These are phyloP conservation scores for Galago senegalensis DNA, from an alignment of 2,797 vertebrate species.

Conservation along the genomic window DNA sequence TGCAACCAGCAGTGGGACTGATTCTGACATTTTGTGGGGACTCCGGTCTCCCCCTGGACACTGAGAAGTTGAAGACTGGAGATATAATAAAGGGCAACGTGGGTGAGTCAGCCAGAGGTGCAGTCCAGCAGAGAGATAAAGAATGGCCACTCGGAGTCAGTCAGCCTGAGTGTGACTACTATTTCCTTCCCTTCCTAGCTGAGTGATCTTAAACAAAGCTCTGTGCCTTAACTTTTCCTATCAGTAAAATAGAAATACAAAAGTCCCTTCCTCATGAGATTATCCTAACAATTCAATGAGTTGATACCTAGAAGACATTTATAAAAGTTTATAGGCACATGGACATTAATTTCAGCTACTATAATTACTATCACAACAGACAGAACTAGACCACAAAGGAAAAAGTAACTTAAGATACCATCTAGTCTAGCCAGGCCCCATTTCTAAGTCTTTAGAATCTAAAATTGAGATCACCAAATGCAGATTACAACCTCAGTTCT, in stretches of 20 bases:
- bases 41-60: not conserved
- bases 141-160: not conserved
- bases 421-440: not conserved
- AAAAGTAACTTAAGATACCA: not conserved
- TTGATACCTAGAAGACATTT: not conserved
- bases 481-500: not conserved
- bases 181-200: not conserved
- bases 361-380: not conserved
- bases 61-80: not conserved
- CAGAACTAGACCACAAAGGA: not conserved
- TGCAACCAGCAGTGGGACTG: not conserved
- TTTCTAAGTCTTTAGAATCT: conserved; percentile 16
- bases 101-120: not conserved
- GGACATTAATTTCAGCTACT: not conserved
- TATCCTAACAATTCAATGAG: not conserved
- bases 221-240: not conserved
- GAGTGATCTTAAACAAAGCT: not conserved
- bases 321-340: not conserved
- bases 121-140: not conserved
- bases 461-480: conserved; percentile 13
- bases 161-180: not conserved
- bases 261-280: not conserved
- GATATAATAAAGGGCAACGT: not conserved
- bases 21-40: not conserved
- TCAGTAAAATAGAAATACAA: not conserved